Base-by-base conservation (phyloP, 2,797 vertebrate genomes). In the Girardinus metallicus region DNA sequence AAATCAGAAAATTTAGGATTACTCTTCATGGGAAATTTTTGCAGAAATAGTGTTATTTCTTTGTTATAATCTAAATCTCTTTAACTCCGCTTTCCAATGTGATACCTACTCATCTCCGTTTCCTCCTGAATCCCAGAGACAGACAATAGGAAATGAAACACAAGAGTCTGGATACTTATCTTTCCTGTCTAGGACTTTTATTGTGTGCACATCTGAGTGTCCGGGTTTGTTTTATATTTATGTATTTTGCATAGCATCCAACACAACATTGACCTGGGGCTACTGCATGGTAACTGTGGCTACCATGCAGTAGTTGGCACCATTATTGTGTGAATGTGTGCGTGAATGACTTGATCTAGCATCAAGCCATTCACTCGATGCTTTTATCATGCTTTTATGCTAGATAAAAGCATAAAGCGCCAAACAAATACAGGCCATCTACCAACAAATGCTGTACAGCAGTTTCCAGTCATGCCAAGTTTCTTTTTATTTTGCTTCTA, bases 121-220 rank as follows among this genome's bases (percentile, higher is more conserved):
- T 89, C 78, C 68, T 79, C 73, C 43, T 82, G 74, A 34, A 36
- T 83, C 12, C 8, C 47, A 77, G 76, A 85, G 85, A 89, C 83
- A 82, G 89, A 76, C 85, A 74, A 68, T 53, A 3, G 71, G 85
- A 87, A 91, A 89, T 89, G 80, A 78, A 85, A 88, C 83, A 11
- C 83, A 64, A 81, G 68, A 47, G 64, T 73, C 72, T 29, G 79
- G 84, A 90, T 92, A 66, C 76, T 79, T 88, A 83, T 91, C 91
- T 85, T 87, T 90, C 82, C 85, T 83, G 36, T 79, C 60, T 80
- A 36, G 73, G 62, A 16, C 60, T 79, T 85, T 74, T 57, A 49
- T 76, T 86, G 51, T 34, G 68, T 70, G 55, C 47, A 3, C 21
- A 5, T 77, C 49, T 75, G 73, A 76, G 60, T 47, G 76, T 64